Percentiles rank a stretch among this genome's conserved stretches.
Conservation (phyloP, 2,888 invertebrate species). For the Nephrotoma flavescens region DNA sequence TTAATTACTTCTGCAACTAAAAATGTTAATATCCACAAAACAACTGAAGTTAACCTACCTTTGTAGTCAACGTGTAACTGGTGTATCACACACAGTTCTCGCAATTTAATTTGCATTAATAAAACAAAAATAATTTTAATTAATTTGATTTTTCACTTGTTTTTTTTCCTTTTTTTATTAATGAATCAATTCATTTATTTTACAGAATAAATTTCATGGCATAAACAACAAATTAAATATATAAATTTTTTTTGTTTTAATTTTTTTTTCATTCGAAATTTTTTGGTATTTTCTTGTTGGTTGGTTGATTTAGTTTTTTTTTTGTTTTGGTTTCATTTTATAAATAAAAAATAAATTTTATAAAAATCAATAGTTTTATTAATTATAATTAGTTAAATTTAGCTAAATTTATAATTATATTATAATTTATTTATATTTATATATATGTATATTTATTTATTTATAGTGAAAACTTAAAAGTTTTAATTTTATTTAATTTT, state of each 20-base stretch:
- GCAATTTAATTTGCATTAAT: not conserved
- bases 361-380: not conserved
- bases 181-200: constrained; percentile 1
- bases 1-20: no score
- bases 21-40: no score
- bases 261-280: not conserved
- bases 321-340: not conserved
- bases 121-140: not conserved
- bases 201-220: not conserved
- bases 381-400: constrained; percentile 3
- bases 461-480: not conserved
- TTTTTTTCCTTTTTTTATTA: not conserved
- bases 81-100: not conserved
- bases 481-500: not conserved
- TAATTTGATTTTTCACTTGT: not conserved
- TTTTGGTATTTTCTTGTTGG: not conserved
- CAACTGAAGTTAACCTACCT: not conserved
- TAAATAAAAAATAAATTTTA: not conserved
- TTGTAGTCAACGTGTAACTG: not conserved
- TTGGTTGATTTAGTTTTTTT: not conserved
- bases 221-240: not conserved
- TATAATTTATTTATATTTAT: not conserved
- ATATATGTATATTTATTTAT: not conserved
- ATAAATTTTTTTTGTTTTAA: not conserved
- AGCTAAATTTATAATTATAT: not conserved